Evolutionary conservation across 1,140 invertebrate genomes (phyloP), one percentile per base, ranked within the genome.

Genomic region (Papilio xuthus): DNA sequence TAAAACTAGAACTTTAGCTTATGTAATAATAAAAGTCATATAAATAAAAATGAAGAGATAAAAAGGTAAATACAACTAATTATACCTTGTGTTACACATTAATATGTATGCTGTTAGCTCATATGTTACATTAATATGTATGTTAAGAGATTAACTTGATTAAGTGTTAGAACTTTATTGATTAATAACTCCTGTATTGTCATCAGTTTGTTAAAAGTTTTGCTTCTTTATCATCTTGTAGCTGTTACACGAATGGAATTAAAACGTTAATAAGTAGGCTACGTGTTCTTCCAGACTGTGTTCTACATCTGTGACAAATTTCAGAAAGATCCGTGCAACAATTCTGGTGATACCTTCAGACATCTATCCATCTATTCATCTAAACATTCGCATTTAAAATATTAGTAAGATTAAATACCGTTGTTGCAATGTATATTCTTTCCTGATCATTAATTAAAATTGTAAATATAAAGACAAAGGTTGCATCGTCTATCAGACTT

Each of bases 371-470:
- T n/a, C n/a, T n/a, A n/a, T n/a, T n/a, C n/a, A n/a, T n/a, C n/a
- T n/a, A n/a, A n/a, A n/a, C n/a, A n/a, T n/a, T n/a, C n/a, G n/a
- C n/a, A n/a, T n/a, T n/a, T n/a, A n/a, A n/a, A n/a, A n/a, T n/a
- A n/a, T n/a, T n/a, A n/a, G n/a, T n/a, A n/a, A n/a, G n/a, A 20
- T 63, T 72, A 56, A 9, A 69, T 60, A 42, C 37, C 63, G 3
- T 70, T 79, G 72, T 18, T 56, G 8, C 13, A 79, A 80, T 77
- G 32, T 44, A 44, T 44, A 47, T 56, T 50, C 53, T 74, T 44
- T 20, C 13, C 26, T 1, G n/a, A 77, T 77, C 78, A 85, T 85
- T 81, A 82, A 83, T 85, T 81, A 82, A 86, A 83, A 80, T 42
- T 13, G 20, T 82, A 74, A 69, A 77, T 56, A 72, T 81, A 60